Percentiles rank a stretch among this genome's conserved stretches.
Conservation (phyloP, 2,888 invertebrate species). For the Apodemia hepburni region DNA sequence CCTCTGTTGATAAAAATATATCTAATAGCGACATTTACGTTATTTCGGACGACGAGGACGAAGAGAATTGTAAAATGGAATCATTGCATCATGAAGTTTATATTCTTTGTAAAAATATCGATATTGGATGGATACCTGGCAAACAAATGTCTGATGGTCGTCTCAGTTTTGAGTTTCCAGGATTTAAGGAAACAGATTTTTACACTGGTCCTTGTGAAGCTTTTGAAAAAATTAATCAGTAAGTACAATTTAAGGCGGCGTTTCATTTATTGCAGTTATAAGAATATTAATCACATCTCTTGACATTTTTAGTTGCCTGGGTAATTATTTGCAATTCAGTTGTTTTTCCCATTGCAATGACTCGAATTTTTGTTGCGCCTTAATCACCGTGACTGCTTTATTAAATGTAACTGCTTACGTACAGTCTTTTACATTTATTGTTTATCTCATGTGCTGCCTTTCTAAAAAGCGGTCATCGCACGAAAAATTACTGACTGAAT, state of each 20-base stretch:
- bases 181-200: slow-evolving; percentile 52
- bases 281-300: too few relatives aligned
- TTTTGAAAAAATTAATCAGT: slow-evolving; percentile 57
- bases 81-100: slow-evolving; percentile 32
- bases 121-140: slow-evolving; percentile 54
- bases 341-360: too few relatives aligned
- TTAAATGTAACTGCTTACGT: too few relatives aligned
- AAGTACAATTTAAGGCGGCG: slow-evolving; percentile 39
- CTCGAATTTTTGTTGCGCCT: too few relatives aligned
- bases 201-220: slow-evolving; percentile 47
- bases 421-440: too few relatives aligned
- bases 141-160: slow-evolving; percentile 37
- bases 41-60: slow-evolving; percentile 42
- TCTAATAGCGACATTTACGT: slow-evolving; percentile 36
- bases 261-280: too few relatives aligned
- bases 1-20: slow-evolving; percentile 34
- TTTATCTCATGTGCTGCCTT: too few relatives aligned
- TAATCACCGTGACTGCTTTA: too few relatives aligned
- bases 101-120: slow-evolving; percentile 52
- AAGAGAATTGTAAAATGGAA: slow-evolving; percentile 19
- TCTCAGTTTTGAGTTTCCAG: slow-evolving; percentile 60
- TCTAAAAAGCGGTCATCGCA: too few relatives aligned
- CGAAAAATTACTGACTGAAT: too few relatives aligned
- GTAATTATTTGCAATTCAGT: too few relatives aligned
- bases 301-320: too few relatives aligned